phyloP scores from a whole-genome alignment of 92 coral and sea anemone species.

The Phenganax marumi region DNA sequence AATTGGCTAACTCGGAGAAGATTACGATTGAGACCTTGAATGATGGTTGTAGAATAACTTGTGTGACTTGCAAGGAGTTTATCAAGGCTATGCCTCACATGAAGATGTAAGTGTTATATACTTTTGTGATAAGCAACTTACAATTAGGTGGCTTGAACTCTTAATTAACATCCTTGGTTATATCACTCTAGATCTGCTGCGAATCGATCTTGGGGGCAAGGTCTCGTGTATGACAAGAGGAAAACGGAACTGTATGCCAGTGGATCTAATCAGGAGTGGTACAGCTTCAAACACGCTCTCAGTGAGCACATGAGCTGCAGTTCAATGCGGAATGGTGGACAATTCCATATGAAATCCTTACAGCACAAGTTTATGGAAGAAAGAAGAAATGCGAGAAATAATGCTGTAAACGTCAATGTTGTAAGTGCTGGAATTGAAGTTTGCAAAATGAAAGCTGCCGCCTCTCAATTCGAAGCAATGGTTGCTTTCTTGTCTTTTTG shows the following conservation, averaged over 20 bases:
- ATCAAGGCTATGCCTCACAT: conserved; percentile 3
- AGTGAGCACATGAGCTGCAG: not conserved
- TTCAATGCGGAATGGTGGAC: too few species aligned
- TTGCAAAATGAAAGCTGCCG: conserved; percentile 15
- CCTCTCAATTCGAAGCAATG: not conserved
- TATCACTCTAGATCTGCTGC: not conserved
- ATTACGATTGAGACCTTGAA: conserved; percentile 2
- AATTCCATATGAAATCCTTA: not conserved
- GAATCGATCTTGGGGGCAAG: conserved; percentile 11
- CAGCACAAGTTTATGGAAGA: not conserved
- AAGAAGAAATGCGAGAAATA: not conserved
- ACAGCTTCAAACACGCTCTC: not conserved
- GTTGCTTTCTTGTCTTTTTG: not conserved
- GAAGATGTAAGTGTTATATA: conserved; percentile 3
- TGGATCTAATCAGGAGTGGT: conserved; percentile 1
- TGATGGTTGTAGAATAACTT: not conserved
- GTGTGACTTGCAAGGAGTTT: conserved; percentile 3
- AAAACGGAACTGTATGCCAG: not conserved
- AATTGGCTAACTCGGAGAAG: not conserved
- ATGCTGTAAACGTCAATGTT: not conserved
- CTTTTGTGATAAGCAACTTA: not conserved
- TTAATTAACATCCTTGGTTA: conserved; percentile 4
- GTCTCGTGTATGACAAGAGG: conserved; percentile 8
- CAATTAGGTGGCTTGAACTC: not conserved
- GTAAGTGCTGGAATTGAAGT: not conserved